Percentiles rank a stretch among this genome's conserved stretches.
phyloP scores from a whole-genome alignment of 2,888 invertebrate genomes.

The Chrysina gloriosa region DNA sequence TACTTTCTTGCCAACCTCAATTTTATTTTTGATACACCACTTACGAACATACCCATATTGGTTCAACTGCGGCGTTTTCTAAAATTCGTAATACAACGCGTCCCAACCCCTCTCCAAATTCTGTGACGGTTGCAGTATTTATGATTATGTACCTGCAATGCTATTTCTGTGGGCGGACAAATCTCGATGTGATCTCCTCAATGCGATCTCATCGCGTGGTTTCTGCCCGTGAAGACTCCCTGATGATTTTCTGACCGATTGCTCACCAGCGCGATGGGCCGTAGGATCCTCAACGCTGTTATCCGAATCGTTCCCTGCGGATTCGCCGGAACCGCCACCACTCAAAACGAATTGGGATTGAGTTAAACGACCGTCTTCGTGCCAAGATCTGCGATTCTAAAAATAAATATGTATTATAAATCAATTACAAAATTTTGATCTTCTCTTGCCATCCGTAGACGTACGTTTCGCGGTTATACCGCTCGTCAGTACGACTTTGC shows the following conservation, averaged over 20 bases:
- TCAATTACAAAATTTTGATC: too few relatives aligned
- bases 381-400: slow-evolving; percentile 79
- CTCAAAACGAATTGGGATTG: slow-evolving; percentile 75
- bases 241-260: slow-evolving; percentile 56
- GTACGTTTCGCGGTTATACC: too few relatives aligned
- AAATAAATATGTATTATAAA: too few relatives aligned
- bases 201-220: slow-evolving; percentile 61
- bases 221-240: slow-evolving; percentile 61
- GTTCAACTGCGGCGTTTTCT: too few relatives aligned
- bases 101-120: too few relatives aligned
- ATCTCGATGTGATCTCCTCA: slow-evolving; percentile 60
- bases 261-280: slow-evolving; percentile 29
- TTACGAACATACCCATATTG: too few relatives aligned
- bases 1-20: too few relatives aligned
- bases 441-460: too few relatives aligned
- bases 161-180: slow-evolving; percentile 59
- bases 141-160: slow-evolving; percentile 57
- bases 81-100: too few relatives aligned
- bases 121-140: too few relatives aligned
- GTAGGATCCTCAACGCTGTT: slow-evolving; percentile 75
- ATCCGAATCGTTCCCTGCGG: slow-evolving; percentile 83
- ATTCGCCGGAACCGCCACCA: slow-evolving; percentile 70
- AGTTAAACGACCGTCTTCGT: slow-evolving; percentile 76
- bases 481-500: too few relatives aligned
- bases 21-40: too few relatives aligned